Evolutionary conservation across 2,888 invertebrate genomes (phyloP).

Genomic region (Empis livida): DNA sequence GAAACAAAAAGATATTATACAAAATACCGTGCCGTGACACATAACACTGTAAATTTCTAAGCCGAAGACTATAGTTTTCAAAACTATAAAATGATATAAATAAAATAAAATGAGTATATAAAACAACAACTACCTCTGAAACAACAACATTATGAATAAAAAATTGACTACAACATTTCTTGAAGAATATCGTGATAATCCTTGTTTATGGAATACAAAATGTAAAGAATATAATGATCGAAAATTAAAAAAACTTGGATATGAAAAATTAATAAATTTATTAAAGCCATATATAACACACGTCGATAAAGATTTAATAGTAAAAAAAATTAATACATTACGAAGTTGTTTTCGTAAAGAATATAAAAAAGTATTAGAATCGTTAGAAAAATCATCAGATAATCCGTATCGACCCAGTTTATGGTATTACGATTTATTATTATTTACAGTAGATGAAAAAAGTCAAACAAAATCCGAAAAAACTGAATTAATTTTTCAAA

Average conservation of each 20-base stretch:
- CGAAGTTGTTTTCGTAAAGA: not conserved
- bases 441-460: not conserved
- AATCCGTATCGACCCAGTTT: not conserved
- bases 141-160: not conserved
- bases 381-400: not conserved
- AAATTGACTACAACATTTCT: not conserved
- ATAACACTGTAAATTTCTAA: too few species aligned
- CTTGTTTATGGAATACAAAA: not conserved
- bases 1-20: too few species aligned
- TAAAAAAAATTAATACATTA: not conserved
- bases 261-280: not conserved
- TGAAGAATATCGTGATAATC: not conserved
- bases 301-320: not conserved
- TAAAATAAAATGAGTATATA: not conserved
- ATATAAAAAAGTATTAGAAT: not conserved
- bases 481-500: not conserved
- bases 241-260: not conserved
- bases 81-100: not conserved
- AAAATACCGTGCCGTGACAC: too few species aligned
- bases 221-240: not conserved
- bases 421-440: not conserved
- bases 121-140: too few species aligned
- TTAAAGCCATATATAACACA: not conserved
- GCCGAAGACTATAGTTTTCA: too few species aligned
- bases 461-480: not conserved